phyloP scores from a whole-genome alignment of 2,888 invertebrate species.

The Limenitis camilla region DNA sequence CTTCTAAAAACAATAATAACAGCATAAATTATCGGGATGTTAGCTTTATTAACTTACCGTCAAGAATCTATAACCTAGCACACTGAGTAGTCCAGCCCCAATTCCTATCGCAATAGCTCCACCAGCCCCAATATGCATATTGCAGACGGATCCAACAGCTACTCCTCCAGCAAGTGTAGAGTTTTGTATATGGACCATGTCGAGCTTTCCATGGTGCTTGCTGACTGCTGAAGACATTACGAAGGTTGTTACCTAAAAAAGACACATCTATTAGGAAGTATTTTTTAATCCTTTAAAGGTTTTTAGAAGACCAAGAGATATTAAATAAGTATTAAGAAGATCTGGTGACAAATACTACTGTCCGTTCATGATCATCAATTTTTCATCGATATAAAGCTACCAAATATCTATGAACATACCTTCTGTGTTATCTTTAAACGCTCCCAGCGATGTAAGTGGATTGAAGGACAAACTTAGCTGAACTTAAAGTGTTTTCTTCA shows the following conservation, averaged over 20 bases:
- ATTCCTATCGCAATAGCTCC: constrained; percentile 88
- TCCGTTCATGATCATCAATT: too few relatives aligned
- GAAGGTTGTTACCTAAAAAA: constrained; percentile 81
- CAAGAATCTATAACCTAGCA: constrained; percentile 84
- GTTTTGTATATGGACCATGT: constrained; percentile 96
- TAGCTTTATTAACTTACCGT: constrained; percentile 70
- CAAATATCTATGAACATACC: too few relatives aligned
- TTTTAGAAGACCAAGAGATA: too few relatives aligned
- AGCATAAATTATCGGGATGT: too few relatives aligned
- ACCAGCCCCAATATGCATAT: constrained; percentile 87
- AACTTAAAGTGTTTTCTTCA: too few relatives aligned
- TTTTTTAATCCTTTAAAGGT: not conserved
- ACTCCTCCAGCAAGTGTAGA: constrained; percentile 95
- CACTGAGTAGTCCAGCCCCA: constrained; percentile 84
- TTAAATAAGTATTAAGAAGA: too few relatives aligned
- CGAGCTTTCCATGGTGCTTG: constrained; percentile 81
- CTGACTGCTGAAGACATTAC: constrained; percentile 85
- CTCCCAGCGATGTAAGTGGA: too few relatives aligned
- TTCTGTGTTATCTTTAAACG: too few relatives aligned
- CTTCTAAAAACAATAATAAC: too few relatives aligned
- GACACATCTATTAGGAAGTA: not conserved
- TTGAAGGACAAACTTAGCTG: too few relatives aligned
- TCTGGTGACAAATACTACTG: too few relatives aligned
- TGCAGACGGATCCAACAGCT: constrained; percentile 88
- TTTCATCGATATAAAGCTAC: too few relatives aligned